These are phyloP conservation scores for Sebastes oblongus DNA, from an alignment of 2,797 vertebrate genomes.

Conservation along the genomic window DNA sequence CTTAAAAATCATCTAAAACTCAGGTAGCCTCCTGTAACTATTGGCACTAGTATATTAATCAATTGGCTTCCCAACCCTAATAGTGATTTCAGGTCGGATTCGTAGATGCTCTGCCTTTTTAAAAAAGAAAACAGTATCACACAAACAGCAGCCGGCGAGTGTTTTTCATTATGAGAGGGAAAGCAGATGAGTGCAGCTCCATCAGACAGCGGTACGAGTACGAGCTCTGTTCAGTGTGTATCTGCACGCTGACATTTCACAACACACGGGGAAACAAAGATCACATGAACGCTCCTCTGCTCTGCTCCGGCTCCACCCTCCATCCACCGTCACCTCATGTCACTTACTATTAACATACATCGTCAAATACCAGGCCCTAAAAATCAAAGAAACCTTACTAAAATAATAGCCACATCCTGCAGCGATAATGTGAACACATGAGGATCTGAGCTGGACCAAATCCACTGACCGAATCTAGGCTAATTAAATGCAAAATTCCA, in stretches of 20 bases:
- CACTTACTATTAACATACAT: conserved; percentile 16
- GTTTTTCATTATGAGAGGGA: not conserved
- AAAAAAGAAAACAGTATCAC: not conserved
- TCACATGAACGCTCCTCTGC: not conserved
- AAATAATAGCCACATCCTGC: conserved; percentile 11
- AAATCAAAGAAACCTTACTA: conserved; percentile 2
- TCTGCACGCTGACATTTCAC: conserved; percentile 27
- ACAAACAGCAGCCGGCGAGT: not conserved
- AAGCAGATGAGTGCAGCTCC: conserved; percentile 8
- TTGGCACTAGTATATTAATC: not conserved
- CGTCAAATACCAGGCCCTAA: not conserved
- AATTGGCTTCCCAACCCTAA: not conserved
- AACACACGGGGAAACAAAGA: conserved; percentile 18
- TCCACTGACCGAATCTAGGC: not conserved
- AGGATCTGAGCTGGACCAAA: not conserved
- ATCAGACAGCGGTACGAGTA: conserved; percentile 1
- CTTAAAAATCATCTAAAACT: no score
- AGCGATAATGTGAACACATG: not conserved
- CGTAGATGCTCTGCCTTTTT: no score
- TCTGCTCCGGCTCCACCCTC: conserved; percentile 12
- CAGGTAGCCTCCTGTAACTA: not conserved
- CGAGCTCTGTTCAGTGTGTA: not conserved
- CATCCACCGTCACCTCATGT: not conserved
- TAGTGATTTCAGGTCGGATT: not conserved
- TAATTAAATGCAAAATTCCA: not conserved